These are phyloP conservation scores for Kryptolebias marmoratus DNA, from an alignment of 2,113 vertebrate genomes.

Conservation along the genomic window DNA sequence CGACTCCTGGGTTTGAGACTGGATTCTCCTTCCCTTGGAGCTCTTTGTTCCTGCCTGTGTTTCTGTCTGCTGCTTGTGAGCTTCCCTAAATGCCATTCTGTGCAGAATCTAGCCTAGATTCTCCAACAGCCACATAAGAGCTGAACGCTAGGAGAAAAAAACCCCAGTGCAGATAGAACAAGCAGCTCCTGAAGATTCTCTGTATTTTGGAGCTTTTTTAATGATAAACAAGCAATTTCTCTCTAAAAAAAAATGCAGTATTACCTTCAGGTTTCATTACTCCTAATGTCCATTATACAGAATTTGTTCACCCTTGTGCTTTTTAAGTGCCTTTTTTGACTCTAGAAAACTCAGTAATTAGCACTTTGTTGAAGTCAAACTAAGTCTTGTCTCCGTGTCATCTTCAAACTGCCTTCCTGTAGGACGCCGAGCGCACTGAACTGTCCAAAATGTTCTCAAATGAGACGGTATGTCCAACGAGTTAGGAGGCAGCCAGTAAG, in stretches of 20 bases:
- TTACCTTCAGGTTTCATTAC: conserved; percentile 19
- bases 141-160: background rate
- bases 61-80: conserved; percentile 66
- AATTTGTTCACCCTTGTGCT: background rate
- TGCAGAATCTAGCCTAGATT: conserved; percentile 61
- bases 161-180: background rate
- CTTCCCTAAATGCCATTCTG: conserved; percentile 59
- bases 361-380: background rate
- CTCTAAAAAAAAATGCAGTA: background rate
- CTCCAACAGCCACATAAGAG: conserved; percentile 38
- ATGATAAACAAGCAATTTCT: conserved; percentile 1
- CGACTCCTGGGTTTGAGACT: conserved; percentile 48
- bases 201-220: conserved; percentile 41
- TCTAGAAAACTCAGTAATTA: background rate
- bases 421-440: conserved; percentile 61
- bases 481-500: conserved; percentile 6
- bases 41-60: conserved; percentile 65
- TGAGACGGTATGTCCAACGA: conserved; percentile 64
- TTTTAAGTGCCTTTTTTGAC: conserved; percentile 18
- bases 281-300: conserved; percentile 31
- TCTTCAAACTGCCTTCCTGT: conserved; percentile 52
- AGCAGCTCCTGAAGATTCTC: conserved; percentile 1
- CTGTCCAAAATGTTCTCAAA: conserved; percentile 72
- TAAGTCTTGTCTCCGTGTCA: conserved; percentile 35
- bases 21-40: conserved; percentile 63